Evolutionary conservation across 2,113 vertebrate species (phyloP).

Genomic region (Ramphastos sulfuratus): DNA sequence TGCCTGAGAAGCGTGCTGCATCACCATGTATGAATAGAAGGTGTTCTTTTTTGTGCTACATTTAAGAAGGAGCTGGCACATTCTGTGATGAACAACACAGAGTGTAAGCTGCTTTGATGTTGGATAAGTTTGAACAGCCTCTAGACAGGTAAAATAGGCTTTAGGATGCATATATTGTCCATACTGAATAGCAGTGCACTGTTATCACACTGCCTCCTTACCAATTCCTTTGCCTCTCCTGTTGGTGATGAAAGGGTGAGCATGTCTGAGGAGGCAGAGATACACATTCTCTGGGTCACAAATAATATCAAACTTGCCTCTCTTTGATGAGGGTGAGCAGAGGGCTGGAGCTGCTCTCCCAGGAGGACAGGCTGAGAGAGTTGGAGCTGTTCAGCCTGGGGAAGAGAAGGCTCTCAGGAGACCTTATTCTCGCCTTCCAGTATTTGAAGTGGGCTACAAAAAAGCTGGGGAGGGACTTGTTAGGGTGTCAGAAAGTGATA

Average conservation of each 20-base stretch:
- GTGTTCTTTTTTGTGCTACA: background rate
- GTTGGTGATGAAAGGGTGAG: background rate
- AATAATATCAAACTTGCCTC: background rate
- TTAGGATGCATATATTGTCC: background rate
- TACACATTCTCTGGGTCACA: background rate
- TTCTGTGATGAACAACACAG: background rate
- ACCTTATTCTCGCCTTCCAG: no score
- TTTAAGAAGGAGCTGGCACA: background rate
- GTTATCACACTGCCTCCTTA: background rate
- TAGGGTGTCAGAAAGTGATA: no score
- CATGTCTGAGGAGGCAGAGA: background rate
- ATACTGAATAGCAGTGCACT: background rate
- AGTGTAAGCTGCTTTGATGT: background rate
- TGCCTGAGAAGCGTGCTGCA: background rate
- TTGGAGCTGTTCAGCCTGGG: no score
- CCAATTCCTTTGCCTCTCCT: background rate
- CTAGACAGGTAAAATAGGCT: background rate
- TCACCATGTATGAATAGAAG: background rate
- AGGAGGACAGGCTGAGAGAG: background rate
- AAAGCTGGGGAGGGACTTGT: no score
- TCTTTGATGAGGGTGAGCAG: background rate
- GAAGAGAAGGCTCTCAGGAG: no score
- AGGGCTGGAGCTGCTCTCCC: no score
- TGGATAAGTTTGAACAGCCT: background rate
- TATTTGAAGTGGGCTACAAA: background rate